Evolutionary conservation across 1,140 invertebrate species (phyloP).

Genomic region (Drosophila sp.): DNA sequence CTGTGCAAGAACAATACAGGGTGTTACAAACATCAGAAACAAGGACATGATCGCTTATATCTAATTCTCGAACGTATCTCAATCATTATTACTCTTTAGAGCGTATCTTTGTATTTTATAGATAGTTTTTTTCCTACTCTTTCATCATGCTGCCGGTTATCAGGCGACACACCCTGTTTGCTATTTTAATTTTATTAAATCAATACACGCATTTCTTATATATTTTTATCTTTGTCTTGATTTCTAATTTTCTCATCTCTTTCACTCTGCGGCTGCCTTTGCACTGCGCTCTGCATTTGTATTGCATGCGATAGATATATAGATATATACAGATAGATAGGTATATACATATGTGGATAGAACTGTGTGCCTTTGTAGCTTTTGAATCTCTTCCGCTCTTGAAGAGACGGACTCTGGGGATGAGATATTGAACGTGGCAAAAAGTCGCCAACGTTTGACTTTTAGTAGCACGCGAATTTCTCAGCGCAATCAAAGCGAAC

Average conservation of each 20-base stretch:
- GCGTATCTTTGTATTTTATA: background rate
- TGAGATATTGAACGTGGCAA: conserved; percentile 63
- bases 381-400: conserved; percentile 55
- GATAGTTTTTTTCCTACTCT: background rate
- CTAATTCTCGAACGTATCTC: too few relatives aligned
- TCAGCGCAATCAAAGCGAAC: conserved; percentile 62
- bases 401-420: conserved; percentile 32
- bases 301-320: conserved; percentile 41
- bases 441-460: conserved; percentile 80
- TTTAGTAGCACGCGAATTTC: conserved; percentile 82
- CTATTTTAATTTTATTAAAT: conserved; percentile 78
- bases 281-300: conserved; percentile 39
- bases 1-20: conserved; percentile 61
- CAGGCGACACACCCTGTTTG: conserved; percentile 54
- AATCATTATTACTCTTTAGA: background rate
- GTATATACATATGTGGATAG: conserved; percentile 4
- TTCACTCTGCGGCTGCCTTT: conserved; percentile 22
- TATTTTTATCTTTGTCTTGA: conserved; percentile 79
- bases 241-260: conserved; percentile 62
- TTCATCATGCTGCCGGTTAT: too few relatives aligned
- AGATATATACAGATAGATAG: conserved; percentile 6
- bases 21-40: conserved; percentile 27
- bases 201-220: conserved; percentile 78
- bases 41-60: too few relatives aligned
- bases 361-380: conserved; percentile 46